Percentiles rank a stretch among this genome's conserved stretches.
Evolutionary conservation across 1,140 invertebrate genomes (phyloP).

Genomic region (Ostrea edulis): DNA sequence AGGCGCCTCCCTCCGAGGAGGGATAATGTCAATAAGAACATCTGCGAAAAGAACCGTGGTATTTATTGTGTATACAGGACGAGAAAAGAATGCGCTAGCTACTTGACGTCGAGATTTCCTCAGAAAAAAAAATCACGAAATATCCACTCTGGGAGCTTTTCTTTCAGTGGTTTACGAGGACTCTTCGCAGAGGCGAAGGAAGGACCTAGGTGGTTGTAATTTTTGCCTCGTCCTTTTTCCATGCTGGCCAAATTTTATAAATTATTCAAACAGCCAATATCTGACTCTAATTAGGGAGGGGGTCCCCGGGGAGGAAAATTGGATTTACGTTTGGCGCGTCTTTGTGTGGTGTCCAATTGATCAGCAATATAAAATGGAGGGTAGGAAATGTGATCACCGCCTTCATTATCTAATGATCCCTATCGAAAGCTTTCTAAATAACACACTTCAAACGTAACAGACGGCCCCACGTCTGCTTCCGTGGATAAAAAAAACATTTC

Average conservation of each 20-base stretch:
- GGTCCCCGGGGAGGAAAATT: conserved; percentile 57
- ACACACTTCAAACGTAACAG: conserved; percentile 38
- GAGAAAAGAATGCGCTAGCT: conserved; percentile 18
- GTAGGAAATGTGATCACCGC: conserved; percentile 57
- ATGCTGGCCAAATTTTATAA: conserved; percentile 37
- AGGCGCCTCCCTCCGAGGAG: not conserved
- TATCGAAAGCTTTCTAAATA: conserved; percentile 47
- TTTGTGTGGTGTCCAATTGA: conserved; percentile 57
- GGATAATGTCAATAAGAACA: conserved; percentile 22
- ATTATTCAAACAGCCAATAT: conserved; percentile 51
- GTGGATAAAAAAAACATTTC: conserved; percentile 30
- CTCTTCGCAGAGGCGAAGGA: not conserved
- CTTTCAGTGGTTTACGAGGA: not conserved
- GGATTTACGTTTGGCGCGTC: conserved; percentile 59
- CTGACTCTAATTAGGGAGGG: conserved; percentile 59
- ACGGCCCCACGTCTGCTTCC: conserved; percentile 25
- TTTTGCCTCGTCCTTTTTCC: not conserved
- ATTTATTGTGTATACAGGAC: conserved; percentile 34
- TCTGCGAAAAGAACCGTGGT: conserved; percentile 18
- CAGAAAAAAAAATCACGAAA: not conserved
- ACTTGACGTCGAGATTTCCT: conserved; percentile 29
- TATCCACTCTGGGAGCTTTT: conserved; percentile 13
- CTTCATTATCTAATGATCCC: conserved; percentile 59
- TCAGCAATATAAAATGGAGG: conserved; percentile 49
- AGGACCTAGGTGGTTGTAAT: not conserved